Evolutionary conservation across 2,888 invertebrate genomes (phyloP).

Genomic region (Caprella mutica): DNA sequence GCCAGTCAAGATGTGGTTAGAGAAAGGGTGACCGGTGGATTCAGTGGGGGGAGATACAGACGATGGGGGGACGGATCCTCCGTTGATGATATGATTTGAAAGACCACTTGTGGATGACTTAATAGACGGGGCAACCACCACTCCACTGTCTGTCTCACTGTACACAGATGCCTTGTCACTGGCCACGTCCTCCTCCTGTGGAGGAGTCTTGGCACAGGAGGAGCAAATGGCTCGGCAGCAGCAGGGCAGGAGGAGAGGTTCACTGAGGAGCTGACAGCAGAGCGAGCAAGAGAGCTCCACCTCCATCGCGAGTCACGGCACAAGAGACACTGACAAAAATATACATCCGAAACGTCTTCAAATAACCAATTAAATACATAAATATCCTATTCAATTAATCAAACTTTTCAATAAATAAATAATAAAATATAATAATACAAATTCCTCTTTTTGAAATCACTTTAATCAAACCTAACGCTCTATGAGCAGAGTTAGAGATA

Average conservation of each 20-base stretch:
- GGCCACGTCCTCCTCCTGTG: slow-evolving; percentile 40
- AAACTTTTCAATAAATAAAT: no score
- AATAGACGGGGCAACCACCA: slow-evolving; percentile 57
- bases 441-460: no score
- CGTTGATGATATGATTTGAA: no score
- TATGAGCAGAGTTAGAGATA: no score
- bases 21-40: slow-evolving; percentile 64
- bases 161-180: slow-evolving; percentile 87
- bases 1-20: slow-evolving; percentile 39
- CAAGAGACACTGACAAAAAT: slow-evolving; percentile 4
- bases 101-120: neutral
- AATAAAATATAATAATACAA: no score
- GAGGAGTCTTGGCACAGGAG: slow-evolving; percentile 6
- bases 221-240: slow-evolving; percentile 8
- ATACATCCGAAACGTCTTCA: neutral
- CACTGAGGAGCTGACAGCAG: slow-evolving; percentile 7
- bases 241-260: slow-evolving; percentile 10
- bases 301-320: slow-evolving; percentile 6
- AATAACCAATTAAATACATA: neutral
- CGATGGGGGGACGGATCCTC: neutral
- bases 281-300: slow-evolving; percentile 8
- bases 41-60: slow-evolving; percentile 52
- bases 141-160: slow-evolving; percentile 95
- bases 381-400: no score
- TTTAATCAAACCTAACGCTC: no score